Conservation (phyloP, 2,797 vertebrate genomes). For the Chelmon rostratus region DNA sequence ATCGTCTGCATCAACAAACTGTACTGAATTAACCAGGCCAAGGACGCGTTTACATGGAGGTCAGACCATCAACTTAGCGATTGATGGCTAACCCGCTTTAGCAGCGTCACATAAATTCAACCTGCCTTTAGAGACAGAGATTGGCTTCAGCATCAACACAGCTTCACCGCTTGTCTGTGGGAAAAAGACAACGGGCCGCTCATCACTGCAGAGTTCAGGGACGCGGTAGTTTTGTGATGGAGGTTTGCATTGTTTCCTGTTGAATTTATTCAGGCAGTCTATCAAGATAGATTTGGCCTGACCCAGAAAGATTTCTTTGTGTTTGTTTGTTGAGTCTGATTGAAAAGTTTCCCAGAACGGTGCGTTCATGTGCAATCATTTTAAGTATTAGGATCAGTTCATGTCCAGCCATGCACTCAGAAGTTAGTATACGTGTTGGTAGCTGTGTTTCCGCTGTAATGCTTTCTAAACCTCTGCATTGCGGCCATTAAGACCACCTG, state of each 20-base stretch:
- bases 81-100: neutral
- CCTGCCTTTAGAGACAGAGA: no score
- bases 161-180: neutral
- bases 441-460: neutral
- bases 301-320: neutral
- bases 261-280: neutral
- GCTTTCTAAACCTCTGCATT: conserved; percentile 40
- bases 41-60: neutral
- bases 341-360: neutral
- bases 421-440: conserved; percentile 1
- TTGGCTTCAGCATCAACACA: no score
- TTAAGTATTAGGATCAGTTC: neutral
- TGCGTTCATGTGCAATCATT: neutral
- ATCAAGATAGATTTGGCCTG: neutral
- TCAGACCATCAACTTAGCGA: neutral
- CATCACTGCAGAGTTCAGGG: no score
- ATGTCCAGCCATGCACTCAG: neutral
- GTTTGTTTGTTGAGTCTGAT: neutral
- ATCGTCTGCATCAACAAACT: no score
- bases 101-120: no score
- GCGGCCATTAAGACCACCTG: conserved; percentile 43
- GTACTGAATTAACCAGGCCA: neutral
- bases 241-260: neutral
- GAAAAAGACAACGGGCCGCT: neutral
- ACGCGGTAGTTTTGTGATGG: neutral